Evolutionary conservation across 2,888 invertebrate species (phyloP).

Genomic region (Metalampra italica): DNA sequence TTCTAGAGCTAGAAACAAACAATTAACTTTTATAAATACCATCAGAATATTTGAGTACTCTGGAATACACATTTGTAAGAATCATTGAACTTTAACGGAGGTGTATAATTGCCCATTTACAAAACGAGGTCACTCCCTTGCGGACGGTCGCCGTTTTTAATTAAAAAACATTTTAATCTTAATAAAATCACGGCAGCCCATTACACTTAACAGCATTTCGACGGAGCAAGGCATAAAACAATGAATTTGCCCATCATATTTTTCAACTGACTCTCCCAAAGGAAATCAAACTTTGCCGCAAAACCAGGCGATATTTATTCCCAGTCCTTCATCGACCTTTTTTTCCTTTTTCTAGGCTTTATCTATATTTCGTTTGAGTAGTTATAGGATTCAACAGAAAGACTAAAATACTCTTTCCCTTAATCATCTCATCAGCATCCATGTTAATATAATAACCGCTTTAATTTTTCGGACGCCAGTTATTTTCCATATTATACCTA

Average conservation of each 20-base stretch:
- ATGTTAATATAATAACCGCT: no score
- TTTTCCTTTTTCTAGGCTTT: no score
- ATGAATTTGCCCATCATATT: slow-evolving; percentile 25
- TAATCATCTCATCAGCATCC: no score
- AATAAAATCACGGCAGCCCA: slow-evolving; percentile 8
- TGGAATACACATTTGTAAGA: no score
- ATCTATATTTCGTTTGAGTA: no score
- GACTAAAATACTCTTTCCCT: no score
- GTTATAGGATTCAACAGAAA: no score
- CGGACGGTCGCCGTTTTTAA: slow-evolving; percentile 4
- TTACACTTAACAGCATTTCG: slow-evolving; percentile 5
- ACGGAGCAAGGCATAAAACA: slow-evolving; percentile 19
- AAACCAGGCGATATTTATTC: slow-evolving; percentile 22
- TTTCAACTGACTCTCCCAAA: slow-evolving; percentile 25
- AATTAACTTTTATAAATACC: no score
- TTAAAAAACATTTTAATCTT: slow-evolving; percentile 11
- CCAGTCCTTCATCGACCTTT: not conserved
- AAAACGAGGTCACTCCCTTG: slow-evolving; percentile 6
- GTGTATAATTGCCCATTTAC: slow-evolving; percentile 6
- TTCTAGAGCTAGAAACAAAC: no score
- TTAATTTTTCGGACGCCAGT: slow-evolving; percentile 18
- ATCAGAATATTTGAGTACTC: no score
- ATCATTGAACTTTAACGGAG: no score
- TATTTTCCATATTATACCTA: no score
- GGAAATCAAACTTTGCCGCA: slow-evolving; percentile 43